Evolutionary conservation across 2,797 vertebrate genomes (phyloP), one percentile per base, ranked within the genome.

Genomic region (Acipenser transmontanus): DNA sequence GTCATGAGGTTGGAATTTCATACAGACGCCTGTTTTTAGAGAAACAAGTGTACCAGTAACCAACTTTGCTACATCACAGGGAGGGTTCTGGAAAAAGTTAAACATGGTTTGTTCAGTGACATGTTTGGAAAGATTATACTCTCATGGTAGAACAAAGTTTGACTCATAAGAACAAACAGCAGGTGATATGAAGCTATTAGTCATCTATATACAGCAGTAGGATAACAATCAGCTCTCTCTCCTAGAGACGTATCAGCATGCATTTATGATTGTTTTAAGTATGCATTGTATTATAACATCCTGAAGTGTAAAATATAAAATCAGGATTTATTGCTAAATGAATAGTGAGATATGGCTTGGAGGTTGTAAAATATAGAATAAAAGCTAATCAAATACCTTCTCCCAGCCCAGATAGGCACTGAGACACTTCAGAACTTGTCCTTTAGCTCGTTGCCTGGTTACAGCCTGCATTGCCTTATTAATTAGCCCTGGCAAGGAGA

Each of bases 401-500:
- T 96, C 92, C 95, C 95, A 98, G 61, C 67, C 87, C 62, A 98
- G 87, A 72, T 91, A 96, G 1, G 81, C 78, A 34, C 81, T 85
- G 56, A 97, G 74, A 72, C 85, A 96, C 69, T 75, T 47, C 62
- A 89, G 77, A 56, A 93, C 67, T 6, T 91, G 89, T 7, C 76
- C 83, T 57, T 76, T 78, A 12, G 94, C 90, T 50, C 78, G 91
- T 47, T 88, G 81, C 79, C 88, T 91, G 76, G 90, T 83, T 61
- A 95, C 79, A 7, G 90, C 66, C 65, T 95, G 93, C 82, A 99
- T 89, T n/a, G 95, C 94, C 77, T 88, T 86, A 74, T 89, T 95
- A 70, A 98, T 74, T 56, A 77, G 77, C 47, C 91, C 88, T 8
- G 73, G 78, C 51, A 90, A 89, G 52, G 85, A 78, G 51, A 99